A percentile compares a stretch with the other conserved stretches of the same genome.
Evolutionary conservation across 2,113 vertebrate species (phyloP).

Genomic region (Castor canadensis): DNA sequence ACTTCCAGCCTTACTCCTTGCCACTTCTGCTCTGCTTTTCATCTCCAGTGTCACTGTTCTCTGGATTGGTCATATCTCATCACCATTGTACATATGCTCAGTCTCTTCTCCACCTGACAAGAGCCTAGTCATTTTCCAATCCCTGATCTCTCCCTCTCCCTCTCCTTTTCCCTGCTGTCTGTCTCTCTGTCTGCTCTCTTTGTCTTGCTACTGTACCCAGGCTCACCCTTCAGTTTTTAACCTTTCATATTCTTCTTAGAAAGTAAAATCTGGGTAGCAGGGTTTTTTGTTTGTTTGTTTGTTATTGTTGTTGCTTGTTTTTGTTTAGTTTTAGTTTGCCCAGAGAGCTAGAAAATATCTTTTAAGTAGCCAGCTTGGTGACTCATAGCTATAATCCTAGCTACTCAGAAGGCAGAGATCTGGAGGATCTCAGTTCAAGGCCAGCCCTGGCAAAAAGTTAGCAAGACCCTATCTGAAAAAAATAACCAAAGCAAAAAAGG

Average conservation of each 20-base stretch:
- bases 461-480: too few species aligned
- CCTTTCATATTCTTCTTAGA: constrained; percentile 29
- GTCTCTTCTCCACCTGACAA: background rate
- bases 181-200: too few species aligned
- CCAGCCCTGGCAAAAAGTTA: too few species aligned
- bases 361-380: background rate
- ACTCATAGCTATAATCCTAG: too few species aligned
- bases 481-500: too few species aligned
- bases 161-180: background rate
- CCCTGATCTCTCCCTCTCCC: background rate
- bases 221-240: background rate
- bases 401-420: too few species aligned
- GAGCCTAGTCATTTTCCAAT: background rate
- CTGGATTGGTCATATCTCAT: background rate
- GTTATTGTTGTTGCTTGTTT: background rate
- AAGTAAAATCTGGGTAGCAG: background rate
- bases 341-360: constrained; percentile 10
- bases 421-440: too few species aligned
- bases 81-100: background rate
- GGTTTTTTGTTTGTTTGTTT: background rate
- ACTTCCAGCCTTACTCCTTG: background rate
- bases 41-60: background rate
- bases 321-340: constrained; percentile 38
- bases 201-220: background rate
- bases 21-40: background rate